These are phyloP conservation scores for Taurulus bubalis DNA, from an alignment of 2,113 vertebrate species.

Conservation along the genomic window DNA sequence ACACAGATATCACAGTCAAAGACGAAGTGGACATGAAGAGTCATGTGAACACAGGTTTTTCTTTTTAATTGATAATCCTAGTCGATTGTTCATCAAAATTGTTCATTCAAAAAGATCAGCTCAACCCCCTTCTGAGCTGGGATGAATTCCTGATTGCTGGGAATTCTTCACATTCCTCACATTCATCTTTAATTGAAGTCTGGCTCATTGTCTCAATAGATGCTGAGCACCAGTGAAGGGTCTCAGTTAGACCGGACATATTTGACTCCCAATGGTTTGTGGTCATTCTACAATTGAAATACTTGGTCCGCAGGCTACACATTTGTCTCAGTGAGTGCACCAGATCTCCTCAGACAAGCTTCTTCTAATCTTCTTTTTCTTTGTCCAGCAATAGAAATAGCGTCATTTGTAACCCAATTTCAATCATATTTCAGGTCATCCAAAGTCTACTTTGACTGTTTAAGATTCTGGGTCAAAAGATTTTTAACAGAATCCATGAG, in stretches of 20 bases:
- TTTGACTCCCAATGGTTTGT: slow-evolving; percentile 10
- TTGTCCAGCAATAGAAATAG: neutral
- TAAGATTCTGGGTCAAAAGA: slow-evolving; percentile 8
- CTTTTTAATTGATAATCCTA: neutral
- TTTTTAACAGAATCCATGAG: neutral
- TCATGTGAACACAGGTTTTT: neutral
- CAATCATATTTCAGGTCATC: slow-evolving; percentile 3
- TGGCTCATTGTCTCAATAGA: slow-evolving; percentile 49
- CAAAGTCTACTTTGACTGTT: slow-evolving; percentile 16
- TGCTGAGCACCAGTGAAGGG: slow-evolving; percentile 7
- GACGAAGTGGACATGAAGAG: neutral
- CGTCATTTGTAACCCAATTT: neutral
- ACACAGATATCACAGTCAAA: neutral
- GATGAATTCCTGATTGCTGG: slow-evolving; percentile 38
- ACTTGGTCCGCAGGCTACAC: no score
- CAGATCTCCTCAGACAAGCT: slow-evolving; percentile 22
- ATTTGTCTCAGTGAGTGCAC: neutral
- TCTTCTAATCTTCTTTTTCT: slow-evolving; percentile 1
- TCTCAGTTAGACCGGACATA: slow-evolving; percentile 18
- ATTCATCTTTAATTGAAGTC: slow-evolving; percentile 70
- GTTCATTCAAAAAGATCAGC: slow-evolving; percentile 22
- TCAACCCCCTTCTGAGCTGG: slow-evolving; percentile 27
- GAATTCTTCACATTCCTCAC: slow-evolving; percentile 74
- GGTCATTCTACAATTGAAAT: slow-evolving; percentile 12
- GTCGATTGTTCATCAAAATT: slow-evolving; percentile 5